Evolutionary conservation across 2,888 invertebrate genomes (phyloP).

Genomic region (Tubulanus polymorphus): DNA sequence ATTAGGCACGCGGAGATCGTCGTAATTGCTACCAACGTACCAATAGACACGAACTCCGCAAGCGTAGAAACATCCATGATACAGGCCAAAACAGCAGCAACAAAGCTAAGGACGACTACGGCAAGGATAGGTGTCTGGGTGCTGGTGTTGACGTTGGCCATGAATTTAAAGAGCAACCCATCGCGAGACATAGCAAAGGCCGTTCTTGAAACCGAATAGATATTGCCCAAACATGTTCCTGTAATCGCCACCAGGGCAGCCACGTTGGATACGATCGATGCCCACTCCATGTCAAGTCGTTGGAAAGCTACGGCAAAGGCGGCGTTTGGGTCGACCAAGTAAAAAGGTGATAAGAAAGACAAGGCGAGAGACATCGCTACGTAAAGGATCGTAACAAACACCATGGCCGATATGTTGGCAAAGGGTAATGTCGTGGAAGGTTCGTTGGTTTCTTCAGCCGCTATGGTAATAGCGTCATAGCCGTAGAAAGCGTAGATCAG

Average conservation of each 20-base stretch:
- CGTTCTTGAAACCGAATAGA: slow-evolving; percentile 80
- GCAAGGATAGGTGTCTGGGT: slow-evolving; percentile 62
- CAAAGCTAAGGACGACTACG: slow-evolving; percentile 38
- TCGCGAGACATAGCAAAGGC: slow-evolving; percentile 89
- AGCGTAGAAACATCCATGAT: slow-evolving; percentile 83
- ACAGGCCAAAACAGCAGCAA: slow-evolving; percentile 65
- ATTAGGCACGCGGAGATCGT: slow-evolving; percentile 88
- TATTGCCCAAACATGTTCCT: slow-evolving; percentile 64
- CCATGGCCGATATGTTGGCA: slow-evolving; percentile 41
- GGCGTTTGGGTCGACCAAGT: slow-evolving; percentile 34
- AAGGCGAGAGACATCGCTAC: slow-evolving; percentile 37
- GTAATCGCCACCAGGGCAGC: slow-evolving; percentile 48
- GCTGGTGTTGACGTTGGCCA: slow-evolving; percentile 69
- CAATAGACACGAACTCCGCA: slow-evolving; percentile 93
- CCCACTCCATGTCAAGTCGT: slow-evolving; percentile 38
- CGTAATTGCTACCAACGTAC: slow-evolving; percentile 88
- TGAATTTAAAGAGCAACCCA: slow-evolving; percentile 71
- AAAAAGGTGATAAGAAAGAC: slow-evolving; percentile 44
- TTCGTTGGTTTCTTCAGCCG: slow-evolving; percentile 52
- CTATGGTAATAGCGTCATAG: slow-evolving; percentile 54
- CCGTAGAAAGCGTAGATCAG: slow-evolving; percentile 55
- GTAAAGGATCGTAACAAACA: slow-evolving; percentile 42
- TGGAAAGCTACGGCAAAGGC: slow-evolving; percentile 47
- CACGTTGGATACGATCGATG: slow-evolving; percentile 43
- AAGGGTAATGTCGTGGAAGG: slow-evolving; percentile 51